Conservation (phyloP, 2,888 invertebrate species). For the Microdon myrmicae region DNA sequence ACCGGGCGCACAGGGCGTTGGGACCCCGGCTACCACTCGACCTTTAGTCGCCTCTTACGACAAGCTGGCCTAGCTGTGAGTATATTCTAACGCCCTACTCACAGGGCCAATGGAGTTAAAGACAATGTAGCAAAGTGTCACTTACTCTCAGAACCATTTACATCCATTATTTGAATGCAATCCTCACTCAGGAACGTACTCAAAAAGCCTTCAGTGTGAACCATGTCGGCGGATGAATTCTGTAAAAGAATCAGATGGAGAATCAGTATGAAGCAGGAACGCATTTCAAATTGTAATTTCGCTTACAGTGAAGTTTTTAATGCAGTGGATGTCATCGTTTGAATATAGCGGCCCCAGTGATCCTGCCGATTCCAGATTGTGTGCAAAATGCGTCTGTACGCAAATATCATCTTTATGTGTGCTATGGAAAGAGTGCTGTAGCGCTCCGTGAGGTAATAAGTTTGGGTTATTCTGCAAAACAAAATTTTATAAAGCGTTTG, state of each 20-base stretch:
- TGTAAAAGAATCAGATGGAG: constrained; percentile 55
- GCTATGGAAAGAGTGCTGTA: constrained; percentile 6
- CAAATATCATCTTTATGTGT: constrained; percentile 6
- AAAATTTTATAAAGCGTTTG: no score
- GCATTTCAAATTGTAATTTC: neutral
- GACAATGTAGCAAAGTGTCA: no score
- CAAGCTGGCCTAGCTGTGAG: no score
- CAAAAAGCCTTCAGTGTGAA: constrained; percentile 85
- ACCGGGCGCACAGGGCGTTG: no score
- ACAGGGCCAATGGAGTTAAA: no score
- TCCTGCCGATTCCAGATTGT: constrained; percentile 13
- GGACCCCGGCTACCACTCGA: no score
- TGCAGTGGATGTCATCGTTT: constrained; percentile 2
- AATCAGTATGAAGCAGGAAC: neutral
- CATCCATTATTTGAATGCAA: constrained; percentile 90
- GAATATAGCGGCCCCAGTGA: neutral
- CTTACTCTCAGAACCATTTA: constrained; percentile 89
- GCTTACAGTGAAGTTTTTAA: constrained; percentile 12
- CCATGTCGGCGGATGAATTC: constrained; percentile 74
- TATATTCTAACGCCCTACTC: no score
- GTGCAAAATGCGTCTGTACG: constrained; percentile 7
- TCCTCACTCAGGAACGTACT: constrained; percentile 90
- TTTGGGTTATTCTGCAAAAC: constrained; percentile 11
- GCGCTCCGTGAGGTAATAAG: constrained; percentile 1
- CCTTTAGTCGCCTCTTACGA: no score